Evolutionary conservation across 64 coral and sea anemone genomes (phyloP).

Genomic region (Orbicella faveolata): DNA sequence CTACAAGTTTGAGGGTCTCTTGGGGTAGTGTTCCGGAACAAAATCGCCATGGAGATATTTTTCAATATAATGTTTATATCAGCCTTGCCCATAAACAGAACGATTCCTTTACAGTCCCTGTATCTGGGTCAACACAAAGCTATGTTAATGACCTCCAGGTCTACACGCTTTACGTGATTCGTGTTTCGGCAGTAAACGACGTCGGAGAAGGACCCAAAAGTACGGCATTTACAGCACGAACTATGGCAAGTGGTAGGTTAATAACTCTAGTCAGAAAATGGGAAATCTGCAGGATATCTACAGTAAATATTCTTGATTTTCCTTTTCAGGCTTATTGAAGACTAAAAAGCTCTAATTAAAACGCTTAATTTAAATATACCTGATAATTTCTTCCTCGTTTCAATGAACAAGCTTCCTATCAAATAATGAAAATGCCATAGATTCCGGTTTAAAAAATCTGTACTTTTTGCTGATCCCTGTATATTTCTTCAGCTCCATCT

Average conservation of each 20-base stretch:
- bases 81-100: background rate
- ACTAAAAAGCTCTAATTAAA: no score
- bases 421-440: no score
- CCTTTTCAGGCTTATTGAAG: no score
- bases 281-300: no score
- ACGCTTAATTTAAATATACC: no score
- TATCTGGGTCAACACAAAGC: background rate
- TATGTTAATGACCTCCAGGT: background rate
- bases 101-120: background rate
- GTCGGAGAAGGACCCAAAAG: constrained; percentile 19
- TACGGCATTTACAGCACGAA: background rate
- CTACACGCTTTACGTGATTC: background rate
- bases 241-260: constrained; percentile 3
- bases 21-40: background rate
- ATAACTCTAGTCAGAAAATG: background rate
- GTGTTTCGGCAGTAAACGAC: background rate
- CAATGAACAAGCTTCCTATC: no score
- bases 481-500: background rate
- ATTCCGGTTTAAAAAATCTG: no score
- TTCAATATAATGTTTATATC: background rate
- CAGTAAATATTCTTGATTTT: no score
- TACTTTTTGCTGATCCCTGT: no score
- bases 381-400: no score
- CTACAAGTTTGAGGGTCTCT: background rate
- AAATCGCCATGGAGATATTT: background rate